Evolutionary conservation across 1,140 invertebrate species (phyloP), one percentile per base, ranked within the genome.

Genomic region (Bombus cullumanus): DNA sequence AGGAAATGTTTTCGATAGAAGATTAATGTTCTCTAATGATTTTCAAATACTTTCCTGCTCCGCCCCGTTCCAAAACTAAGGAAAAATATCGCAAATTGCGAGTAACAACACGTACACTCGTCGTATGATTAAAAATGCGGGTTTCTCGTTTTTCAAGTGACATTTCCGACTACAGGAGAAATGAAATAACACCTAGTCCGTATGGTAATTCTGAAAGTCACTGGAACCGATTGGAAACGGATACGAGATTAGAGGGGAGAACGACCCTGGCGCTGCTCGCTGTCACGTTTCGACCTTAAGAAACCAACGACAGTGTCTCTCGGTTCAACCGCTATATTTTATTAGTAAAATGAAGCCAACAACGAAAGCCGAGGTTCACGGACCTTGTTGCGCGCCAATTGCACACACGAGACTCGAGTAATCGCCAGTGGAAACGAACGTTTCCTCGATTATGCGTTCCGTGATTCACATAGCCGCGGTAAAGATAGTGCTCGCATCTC

Each of bases 71-170:
- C 31, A 18, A n/a, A 68, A 68, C 37, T 37, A 68, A 25, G 0
- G 5, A 69, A 72, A 28, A 68, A 1, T 10, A 25, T 68, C 15
- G 3, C 15, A 25, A 13, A 15, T 8, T 15, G 1, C 22, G 4
- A 25, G 25, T 31, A n/a, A 18, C 22, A 22, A 47, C 43, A 5
- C 43, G 18, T 10, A 18, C 57, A 10, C n/a, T 34, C n/a, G 41
- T 25, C 2, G 34, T 1, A 22, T 3, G 1, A n/a, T 66, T 43
- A 81, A 53, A 72, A 59, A 71, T 71, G 39, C 66, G 8, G 10
- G 10, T n/a, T 71, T 79, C 69, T 74, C 12, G 75, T 80, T 57
- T 83, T 28, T 87, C 75, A 73, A 87, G 85, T 83, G 87, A 79
- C 80, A 87, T 87, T 88, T 88, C 75, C 41, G n/a, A 10, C 22